Conservation (phyloP, 2,888 invertebrate species). For the Vandiemenella viatica region DNA sequence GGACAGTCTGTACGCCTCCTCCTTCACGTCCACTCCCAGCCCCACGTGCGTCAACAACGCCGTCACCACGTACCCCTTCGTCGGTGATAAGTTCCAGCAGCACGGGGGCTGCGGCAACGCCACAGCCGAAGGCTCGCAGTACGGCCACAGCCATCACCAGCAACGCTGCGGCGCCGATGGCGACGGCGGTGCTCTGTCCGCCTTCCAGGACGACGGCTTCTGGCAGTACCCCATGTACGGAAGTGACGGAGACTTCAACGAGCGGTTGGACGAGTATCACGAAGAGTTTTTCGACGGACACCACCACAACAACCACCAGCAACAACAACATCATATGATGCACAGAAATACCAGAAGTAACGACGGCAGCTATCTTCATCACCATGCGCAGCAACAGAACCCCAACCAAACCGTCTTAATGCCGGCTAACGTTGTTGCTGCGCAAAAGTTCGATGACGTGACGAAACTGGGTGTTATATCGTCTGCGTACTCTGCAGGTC, state of each 20-base stretch:
- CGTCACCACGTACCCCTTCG: background rate
- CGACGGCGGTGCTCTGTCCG: constrained; percentile 15
- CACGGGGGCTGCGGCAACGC: background rate
- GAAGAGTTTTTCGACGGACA: background rate
- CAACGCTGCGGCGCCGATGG: background rate
- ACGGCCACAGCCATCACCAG: background rate
- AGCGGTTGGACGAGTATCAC: background rate
- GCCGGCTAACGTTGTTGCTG: too few species aligned
- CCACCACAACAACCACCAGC: background rate
- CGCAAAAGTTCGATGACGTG: too few species aligned
- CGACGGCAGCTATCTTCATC: too few species aligned
- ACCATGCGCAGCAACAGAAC: background rate
- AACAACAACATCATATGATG: too few species aligned
- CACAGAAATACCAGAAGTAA: too few species aligned
- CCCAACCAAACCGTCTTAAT: too few species aligned
- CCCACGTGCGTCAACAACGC: background rate
- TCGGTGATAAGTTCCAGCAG: background rate
- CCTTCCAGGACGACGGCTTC: constrained; percentile 3
- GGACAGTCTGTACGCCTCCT: constrained; percentile 12
- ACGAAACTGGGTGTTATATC: too few species aligned
- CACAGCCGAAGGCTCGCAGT: background rate
- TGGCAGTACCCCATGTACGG: constrained; percentile 5
- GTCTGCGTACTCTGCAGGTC: too few species aligned
- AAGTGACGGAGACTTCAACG: background rate
- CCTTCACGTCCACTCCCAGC: constrained; percentile 8